These are phyloP conservation scores for Phymatocera aterrima DNA, from an alignment of 2,888 invertebrate genomes.

Conservation along the genomic window DNA sequence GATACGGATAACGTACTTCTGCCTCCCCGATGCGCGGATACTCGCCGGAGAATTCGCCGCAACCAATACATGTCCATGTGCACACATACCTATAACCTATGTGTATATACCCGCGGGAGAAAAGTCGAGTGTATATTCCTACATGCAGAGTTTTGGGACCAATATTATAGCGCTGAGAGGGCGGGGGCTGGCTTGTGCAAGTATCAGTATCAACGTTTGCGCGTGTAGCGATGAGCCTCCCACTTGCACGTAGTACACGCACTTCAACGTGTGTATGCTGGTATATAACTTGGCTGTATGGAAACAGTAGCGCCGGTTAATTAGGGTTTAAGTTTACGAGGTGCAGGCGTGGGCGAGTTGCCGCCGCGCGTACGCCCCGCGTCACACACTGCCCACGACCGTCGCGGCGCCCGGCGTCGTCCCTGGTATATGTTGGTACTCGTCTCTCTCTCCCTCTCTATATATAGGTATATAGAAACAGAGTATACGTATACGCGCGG, in stretches of 20 bases:
- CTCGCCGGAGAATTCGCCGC: too few relatives aligned
- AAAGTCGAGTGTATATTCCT: too few relatives aligned
- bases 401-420: conserved; percentile 49
- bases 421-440: conserved; percentile 40
- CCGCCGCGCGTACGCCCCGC: conserved; percentile 29
- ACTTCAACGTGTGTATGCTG: conserved; percentile 17
- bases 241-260: conserved; percentile 6
- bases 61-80: too few relatives aligned
- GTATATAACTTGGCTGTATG: conserved; percentile 52
- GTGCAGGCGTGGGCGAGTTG: conserved; percentile 70
- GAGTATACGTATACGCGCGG: background rate
- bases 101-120: too few relatives aligned
- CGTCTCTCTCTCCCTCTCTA: conserved; percentile 3
- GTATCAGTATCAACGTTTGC: background rate
- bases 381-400: conserved; percentile 20
- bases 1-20: too few relatives aligned
- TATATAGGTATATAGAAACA: background rate
- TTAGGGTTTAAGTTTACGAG: conserved; percentile 75
- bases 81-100: too few relatives aligned
- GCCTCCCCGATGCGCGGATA: too few relatives aligned
- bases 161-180: too few relatives aligned
- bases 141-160: too few relatives aligned
- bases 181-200: too few relatives aligned
- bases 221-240: background rate
- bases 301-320: conserved; percentile 75